Evolutionary conservation across 2,113 vertebrate species (phyloP), one percentile per base, ranked within the genome.

Genomic region (Centropristis striata): DNA sequence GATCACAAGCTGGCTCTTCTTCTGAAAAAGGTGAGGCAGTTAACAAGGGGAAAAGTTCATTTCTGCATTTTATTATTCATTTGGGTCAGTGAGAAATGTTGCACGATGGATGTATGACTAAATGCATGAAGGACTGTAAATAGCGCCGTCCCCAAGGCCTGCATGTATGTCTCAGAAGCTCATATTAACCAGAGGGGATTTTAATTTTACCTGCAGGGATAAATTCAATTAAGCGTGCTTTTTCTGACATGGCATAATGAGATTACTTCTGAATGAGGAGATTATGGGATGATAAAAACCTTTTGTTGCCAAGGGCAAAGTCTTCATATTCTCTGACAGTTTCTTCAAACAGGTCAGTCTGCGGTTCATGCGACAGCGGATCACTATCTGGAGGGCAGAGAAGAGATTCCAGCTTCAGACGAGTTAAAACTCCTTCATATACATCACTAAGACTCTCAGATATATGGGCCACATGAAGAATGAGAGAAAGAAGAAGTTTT

Each of bases 281-380:
- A 58, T 68, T 10, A 59, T 6, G 53, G 23, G 69, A 85, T 77
- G 13, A 71, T 61, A 41, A 47, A 47, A 69, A 90, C 86, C 85
- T 88, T 78, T 83, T 60, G 92, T 82, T 23, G 21, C 82, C n/a
- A 53, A 46, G 0, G 53, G 14, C 44, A 46, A 9, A 9, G 8
- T 47, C 86, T 70, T 25, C 13, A 64, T 20, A 27, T 66, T 64
- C 42, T 54, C 90, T 23, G 81, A 80, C 68, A 94, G 83, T 27
- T 86, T 85, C 85, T 53, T 95, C 71, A 97, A 21, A 64, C 77
- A 86, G 27, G 18, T 25, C 47, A 98, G 91, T 71, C 95, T 94
- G 20, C 25, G 87, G 25, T 94, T 88, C 86, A 97, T 86, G 21
- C 96, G 95, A 80, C 84, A 88, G 13, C 90, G 95, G 78, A 95